Base-by-base conservation (phyloP, 2,113 vertebrate species). In the Procavia capensis region DNA sequence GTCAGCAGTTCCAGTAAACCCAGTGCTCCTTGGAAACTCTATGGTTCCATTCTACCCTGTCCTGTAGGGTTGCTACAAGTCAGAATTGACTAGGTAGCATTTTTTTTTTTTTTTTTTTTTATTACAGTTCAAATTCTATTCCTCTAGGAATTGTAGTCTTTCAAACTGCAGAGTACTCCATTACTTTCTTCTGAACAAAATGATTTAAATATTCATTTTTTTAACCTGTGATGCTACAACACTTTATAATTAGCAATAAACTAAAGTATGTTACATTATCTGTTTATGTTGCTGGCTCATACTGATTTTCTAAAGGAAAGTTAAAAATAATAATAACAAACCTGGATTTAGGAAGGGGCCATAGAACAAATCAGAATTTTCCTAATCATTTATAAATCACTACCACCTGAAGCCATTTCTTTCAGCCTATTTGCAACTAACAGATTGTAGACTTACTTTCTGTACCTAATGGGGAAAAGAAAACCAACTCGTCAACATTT, bases 381-480 rank as follows among this genome's bases (percentile, higher is more conserved):
- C 74, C 3, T 25, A 13, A 8, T 16, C 50, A 0, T 31, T 24
- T 50, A 70, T 11, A 57, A 89, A 36, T n/a, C 68, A 24, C 1
- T 91, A 41, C 1, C 81, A 17, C 3, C 45, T 20, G 29, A 39
- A 63, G 27, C 9, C 81, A 13, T 92, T 94, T 91, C 82, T 92
- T 93, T 11, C 59, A 0, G 3, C 1, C 22, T 39, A 3, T 88
- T 94, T 94, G 89, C 83, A 63, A 6, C 91, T 10, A 29, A 93
- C 90, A 54, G 63, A 96, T n/a, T 41, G 94, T 0, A 66, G 39
- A 54, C 4, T 34, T 31, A 22, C 90, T 68, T 79, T 41, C 93
- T 91, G 4, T 85, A 45, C 86, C 94, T 90, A 25, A 31, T 9
- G 83, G 94, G 93, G 96, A 96, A 96, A 96, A 19, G 87, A 10